phyloP scores from a whole-genome alignment of 1,140 invertebrate genomes.

The Wasmannia auropunctata region DNA sequence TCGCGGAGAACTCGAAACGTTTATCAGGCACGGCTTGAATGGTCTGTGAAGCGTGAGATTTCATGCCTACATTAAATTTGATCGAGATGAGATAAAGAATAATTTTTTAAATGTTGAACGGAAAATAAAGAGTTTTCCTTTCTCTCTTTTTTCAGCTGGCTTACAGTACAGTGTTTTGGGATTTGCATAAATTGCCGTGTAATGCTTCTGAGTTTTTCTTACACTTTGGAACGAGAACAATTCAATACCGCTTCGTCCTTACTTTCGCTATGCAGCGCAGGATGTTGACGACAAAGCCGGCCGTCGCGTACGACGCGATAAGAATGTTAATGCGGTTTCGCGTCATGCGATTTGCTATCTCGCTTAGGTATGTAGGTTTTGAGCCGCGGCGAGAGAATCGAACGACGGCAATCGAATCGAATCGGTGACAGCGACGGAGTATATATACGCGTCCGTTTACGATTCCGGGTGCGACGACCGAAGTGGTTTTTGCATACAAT shows the following conservation, averaged over 20 bases:
- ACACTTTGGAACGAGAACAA: conserved; percentile 6
- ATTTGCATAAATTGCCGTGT: conserved; percentile 3
- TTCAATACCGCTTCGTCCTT: conserved; percentile 13
- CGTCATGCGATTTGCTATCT: conserved; percentile 20
- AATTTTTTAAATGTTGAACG: neutral
- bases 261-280: conserved; percentile 40
- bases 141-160: neutral
- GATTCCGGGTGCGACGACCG: conserved; percentile 67
- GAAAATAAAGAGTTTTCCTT: neutral
- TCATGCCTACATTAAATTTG: neutral
- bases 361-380: conserved; percentile 47
- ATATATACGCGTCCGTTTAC: conserved; percentile 23
- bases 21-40: neutral
- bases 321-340: conserved; percentile 62
- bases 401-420: conserved; percentile 11
- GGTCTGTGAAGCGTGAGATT: neutral
- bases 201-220: neutral
- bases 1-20: neutral
- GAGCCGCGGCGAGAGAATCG: conserved; percentile 44
- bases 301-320: conserved; percentile 29
- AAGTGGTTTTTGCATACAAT: conserved; percentile 61
- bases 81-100: neutral
- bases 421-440: conserved; percentile 28
- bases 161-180: neutral
- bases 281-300: conserved; percentile 13